Conservation (phyloP, 2,113 vertebrate species). For the Rhizomys pruinosus region DNA sequence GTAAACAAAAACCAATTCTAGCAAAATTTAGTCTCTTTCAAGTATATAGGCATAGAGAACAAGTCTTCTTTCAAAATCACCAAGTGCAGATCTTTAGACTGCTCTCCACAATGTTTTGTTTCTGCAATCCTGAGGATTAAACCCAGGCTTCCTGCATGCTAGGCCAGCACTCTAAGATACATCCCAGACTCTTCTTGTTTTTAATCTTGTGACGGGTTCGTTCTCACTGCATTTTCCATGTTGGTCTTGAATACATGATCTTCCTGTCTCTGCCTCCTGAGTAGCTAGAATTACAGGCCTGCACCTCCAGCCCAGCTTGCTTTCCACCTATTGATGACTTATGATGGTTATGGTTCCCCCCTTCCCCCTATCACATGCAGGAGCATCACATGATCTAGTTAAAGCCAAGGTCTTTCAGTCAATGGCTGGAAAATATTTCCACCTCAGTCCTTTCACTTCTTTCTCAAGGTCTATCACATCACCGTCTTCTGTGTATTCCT, state of each 20-base stretch:
- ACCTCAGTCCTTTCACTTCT: background rate
- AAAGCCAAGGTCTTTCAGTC: background rate
- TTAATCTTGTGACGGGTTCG: background rate
- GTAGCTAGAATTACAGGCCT: background rate
- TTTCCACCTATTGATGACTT: background rate
- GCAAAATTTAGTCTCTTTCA: background rate
- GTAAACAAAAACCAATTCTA: background rate
- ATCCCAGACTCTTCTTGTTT: background rate
- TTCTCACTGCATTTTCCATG: background rate
- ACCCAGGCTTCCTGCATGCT: background rate
- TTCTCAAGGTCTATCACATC: background rate
- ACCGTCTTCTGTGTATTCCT: background rate
- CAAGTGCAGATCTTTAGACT: background rate
- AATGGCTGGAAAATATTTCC: background rate
- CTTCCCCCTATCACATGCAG: too few relatives aligned
- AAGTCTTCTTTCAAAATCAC: background rate
- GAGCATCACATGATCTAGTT: background rate
- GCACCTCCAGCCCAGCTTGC: too few relatives aligned
- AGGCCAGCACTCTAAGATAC: too few relatives aligned
- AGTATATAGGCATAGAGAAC: background rate
- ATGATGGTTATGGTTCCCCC: rapidly evolving
- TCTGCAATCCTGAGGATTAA: background rate
- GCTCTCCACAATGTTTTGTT: too few relatives aligned
- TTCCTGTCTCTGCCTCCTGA: background rate
- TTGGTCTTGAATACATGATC: background rate